These are phyloP conservation scores for Chrosomus eos DNA, from an alignment of 2,797 vertebrate species.

Conservation along the genomic window DNA sequence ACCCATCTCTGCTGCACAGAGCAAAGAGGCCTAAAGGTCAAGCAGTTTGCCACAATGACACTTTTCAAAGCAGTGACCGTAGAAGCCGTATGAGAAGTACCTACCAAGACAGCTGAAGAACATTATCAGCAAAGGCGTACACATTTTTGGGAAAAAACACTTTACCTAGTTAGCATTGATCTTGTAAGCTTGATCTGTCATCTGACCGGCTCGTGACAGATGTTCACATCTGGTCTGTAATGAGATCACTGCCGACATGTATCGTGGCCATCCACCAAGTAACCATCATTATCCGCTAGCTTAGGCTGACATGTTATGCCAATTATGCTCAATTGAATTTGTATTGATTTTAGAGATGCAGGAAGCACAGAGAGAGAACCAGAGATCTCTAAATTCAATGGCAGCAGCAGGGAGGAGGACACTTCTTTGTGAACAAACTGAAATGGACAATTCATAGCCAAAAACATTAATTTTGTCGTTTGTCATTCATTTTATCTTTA, in stretches of 20 bases:
- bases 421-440: not conserved
- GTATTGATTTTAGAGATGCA: constrained; percentile 24
- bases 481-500: not conserved
- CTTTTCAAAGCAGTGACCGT: not conserved
- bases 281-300: constrained; percentile 19
- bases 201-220: constrained; percentile 21
- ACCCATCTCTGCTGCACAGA: constrained; percentile 1
- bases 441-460: not conserved
- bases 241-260: constrained; percentile 31
- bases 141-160: too few relatives aligned
- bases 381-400: not conserved
- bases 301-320: constrained; percentile 17
- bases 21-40: constrained; percentile 27
- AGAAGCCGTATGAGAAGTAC: too few relatives aligned
- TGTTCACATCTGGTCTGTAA: constrained; percentile 46
- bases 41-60: not conserved
- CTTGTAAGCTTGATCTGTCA: constrained; percentile 13
- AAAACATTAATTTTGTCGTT: not conserved
- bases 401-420: not conserved
- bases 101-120: constrained; percentile 10
- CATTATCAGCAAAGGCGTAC: not conserved
- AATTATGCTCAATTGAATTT: constrained; percentile 3
- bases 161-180: not conserved
- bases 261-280: not conserved
- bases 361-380: not conserved